A percentile compares a stretch with the other conserved stretches of the same genome.
Conservation (phyloP, 2,113 vertebrate genomes). For the Entelurus aequoreus region DNA sequence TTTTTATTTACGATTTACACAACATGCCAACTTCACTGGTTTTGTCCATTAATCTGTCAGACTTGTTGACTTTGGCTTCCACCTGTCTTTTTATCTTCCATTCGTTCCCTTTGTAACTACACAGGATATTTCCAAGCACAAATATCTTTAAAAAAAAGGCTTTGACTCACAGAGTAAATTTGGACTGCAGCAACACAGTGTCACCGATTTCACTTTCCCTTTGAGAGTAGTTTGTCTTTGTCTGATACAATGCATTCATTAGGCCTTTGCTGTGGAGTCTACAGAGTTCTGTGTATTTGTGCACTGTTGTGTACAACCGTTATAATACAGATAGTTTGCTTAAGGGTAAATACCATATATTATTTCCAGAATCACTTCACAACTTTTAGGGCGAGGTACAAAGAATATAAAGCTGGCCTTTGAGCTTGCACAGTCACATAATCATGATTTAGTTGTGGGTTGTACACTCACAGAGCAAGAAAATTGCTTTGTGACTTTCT, state of each 20-base stretch:
- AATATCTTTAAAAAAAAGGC: slow-evolving; percentile 25
- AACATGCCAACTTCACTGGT: too few species aligned
- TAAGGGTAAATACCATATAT: too few species aligned
- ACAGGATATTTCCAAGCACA: slow-evolving; percentile 15
- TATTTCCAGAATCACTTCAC: background rate
- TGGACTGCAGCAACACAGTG: slow-evolving; percentile 34
- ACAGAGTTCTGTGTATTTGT: slow-evolving; percentile 30
- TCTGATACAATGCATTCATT: slow-evolving; percentile 40
- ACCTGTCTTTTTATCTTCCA: too few species aligned
- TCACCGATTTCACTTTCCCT: slow-evolving; percentile 33
- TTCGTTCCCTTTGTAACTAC: slow-evolving; percentile 6
- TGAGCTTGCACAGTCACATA: slow-evolving; percentile 2
- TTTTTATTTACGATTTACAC: too few species aligned
- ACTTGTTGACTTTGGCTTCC: too few species aligned
- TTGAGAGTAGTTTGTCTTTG: slow-evolving; percentile 18
- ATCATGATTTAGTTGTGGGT: slow-evolving; percentile 9
- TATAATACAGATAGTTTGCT: slow-evolving; percentile 28
- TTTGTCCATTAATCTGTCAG: too few species aligned
- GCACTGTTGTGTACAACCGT: slow-evolving; percentile 33
- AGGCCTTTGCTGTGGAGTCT: slow-evolving; percentile 23
- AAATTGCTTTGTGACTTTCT: slow-evolving; percentile 17
- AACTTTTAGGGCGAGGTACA: slow-evolving; percentile 15
- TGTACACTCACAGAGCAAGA: slow-evolving; percentile 11
- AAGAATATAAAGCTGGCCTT: slow-evolving; percentile 14
- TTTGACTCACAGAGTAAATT: slow-evolving; percentile 39